Conservation (phyloP, 1,140 invertebrate genomes). For the Harpegnathos saltator region DNA sequence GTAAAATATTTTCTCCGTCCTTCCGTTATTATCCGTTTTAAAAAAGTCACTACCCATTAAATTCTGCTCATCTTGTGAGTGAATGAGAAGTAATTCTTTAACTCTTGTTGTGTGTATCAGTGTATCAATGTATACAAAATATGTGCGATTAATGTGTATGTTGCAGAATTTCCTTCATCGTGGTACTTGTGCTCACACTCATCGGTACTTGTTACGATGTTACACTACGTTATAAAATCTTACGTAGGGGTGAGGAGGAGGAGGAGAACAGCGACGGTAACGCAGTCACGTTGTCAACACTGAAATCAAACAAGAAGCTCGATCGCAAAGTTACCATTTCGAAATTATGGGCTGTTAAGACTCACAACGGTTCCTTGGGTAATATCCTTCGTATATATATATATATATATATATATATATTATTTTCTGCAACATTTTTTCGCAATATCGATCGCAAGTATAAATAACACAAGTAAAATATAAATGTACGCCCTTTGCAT, state of each 20-base stretch:
- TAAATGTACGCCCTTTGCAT: too few species aligned
- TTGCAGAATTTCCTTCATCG: slow-evolving; percentile 67
- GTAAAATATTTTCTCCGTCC: too few species aligned
- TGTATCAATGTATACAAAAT: too few species aligned
- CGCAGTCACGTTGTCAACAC: slow-evolving; percentile 47
- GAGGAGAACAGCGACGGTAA: slow-evolving; percentile 15
- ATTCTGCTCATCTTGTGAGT: too few species aligned
- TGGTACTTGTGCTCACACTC: slow-evolving; percentile 66
- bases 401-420: background rate
- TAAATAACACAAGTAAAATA: too few species aligned
- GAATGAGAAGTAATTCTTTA: too few species aligned
- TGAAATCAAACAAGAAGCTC: slow-evolving; percentile 13
- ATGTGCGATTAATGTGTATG: slow-evolving; percentile 17
- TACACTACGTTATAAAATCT: slow-evolving; percentile 73
- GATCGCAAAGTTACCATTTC: slow-evolving; percentile 69
- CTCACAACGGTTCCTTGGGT: slow-evolving; percentile 76
- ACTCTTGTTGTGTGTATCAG: too few species aligned
- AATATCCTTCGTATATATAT: too few species aligned
- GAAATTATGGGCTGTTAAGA: slow-evolving; percentile 74
- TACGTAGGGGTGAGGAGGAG: slow-evolving; percentile 56
- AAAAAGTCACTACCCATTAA: too few species aligned
- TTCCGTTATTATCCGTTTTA: too few species aligned
- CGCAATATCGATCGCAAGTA: too few species aligned
- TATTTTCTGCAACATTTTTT: slow-evolving; percentile 16
- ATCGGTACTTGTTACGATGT: slow-evolving; percentile 77